These are phyloP conservation scores for Keiferia lycopersicella DNA, from an alignment of 2,888 invertebrate species.

Conservation along the genomic window DNA sequence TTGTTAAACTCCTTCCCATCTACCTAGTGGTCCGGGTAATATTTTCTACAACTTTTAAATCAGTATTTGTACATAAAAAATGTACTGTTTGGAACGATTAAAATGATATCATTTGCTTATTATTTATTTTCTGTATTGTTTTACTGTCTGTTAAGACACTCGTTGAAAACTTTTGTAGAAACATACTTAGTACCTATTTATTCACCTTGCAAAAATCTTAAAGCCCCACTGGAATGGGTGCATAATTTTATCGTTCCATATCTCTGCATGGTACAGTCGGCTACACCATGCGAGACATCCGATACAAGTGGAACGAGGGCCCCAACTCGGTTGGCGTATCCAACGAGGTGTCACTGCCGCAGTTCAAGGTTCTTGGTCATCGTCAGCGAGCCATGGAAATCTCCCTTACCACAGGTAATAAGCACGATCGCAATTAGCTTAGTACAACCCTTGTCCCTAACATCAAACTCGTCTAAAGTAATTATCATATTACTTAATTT, in stretches of 20 bases:
- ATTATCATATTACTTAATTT: slow-evolving; percentile 23
- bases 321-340: slow-evolving; percentile 96
- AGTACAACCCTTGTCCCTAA: slow-evolving; percentile 24
- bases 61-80: background rate
- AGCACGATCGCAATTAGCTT: slow-evolving; percentile 50
- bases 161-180: slow-evolving; percentile 47
- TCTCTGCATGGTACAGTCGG: slow-evolving; percentile 89
- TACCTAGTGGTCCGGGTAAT: no score
- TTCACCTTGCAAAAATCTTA: slow-evolving; percentile 47
- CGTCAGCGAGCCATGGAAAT: slow-evolving; percentile 96
- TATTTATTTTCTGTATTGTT: slow-evolving; percentile 16
- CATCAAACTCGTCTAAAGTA: slow-evolving; percentile 29
- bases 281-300: slow-evolving; percentile 98
- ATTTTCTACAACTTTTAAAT: no score
- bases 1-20: no score
- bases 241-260: slow-evolving; percentile 74
- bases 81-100: background rate
- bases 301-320: slow-evolving; percentile 98
- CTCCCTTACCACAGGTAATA: slow-evolving; percentile 95
- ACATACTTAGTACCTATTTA: slow-evolving; percentile 39
- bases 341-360: slow-evolving; percentile 96
- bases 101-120: slow-evolving; percentile 8
- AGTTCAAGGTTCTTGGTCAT: slow-evolving; percentile 97
- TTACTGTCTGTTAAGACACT: slow-evolving; percentile 39
- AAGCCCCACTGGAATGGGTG: slow-evolving; percentile 80